phyloP scores from a whole-genome alignment of 1,140 invertebrate species.

The Lucilia cuprina region DNA sequence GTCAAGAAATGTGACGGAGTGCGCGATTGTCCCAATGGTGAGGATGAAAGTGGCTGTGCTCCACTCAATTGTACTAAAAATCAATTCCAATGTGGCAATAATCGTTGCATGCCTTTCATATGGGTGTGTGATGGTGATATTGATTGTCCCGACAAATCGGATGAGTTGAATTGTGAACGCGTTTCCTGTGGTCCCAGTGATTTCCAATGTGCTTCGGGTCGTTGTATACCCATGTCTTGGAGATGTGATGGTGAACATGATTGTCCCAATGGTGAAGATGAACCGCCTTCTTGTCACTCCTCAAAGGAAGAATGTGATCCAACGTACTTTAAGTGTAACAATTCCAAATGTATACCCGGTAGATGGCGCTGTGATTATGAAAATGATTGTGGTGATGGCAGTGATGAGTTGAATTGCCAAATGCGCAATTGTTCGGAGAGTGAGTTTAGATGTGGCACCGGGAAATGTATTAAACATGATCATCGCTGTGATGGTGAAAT shows the following conservation, averaged over 20 bases:
- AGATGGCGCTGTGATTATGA: slow-evolving; percentile 84
- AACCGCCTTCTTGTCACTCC: slow-evolving; percentile 68
- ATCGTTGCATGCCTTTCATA: slow-evolving; percentile 76
- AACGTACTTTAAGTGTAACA: slow-evolving; percentile 74
- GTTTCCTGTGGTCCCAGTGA: slow-evolving; percentile 67
- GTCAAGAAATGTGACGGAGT: slow-evolving; percentile 64
- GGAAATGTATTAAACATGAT: slow-evolving; percentile 72
- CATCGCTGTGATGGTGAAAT: slow-evolving; percentile 74
- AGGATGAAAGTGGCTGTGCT: slow-evolving; percentile 69
- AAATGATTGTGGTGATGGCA: slow-evolving; percentile 78
- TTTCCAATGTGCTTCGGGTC: slow-evolving; percentile 68
- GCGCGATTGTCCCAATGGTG: slow-evolving; percentile 74
- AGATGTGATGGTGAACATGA: slow-evolving; percentile 80
- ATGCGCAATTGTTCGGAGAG: slow-evolving; percentile 75
- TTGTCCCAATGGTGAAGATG: slow-evolving; percentile 76
- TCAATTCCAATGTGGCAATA: slow-evolving; percentile 76
- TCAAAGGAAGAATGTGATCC: slow-evolving; percentile 71
- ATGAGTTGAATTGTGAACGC: slow-evolving; percentile 70
- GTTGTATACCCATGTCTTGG: slow-evolving; percentile 84
- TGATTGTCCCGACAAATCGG: slow-evolving; percentile 76
- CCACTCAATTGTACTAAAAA: slow-evolving; percentile 65
- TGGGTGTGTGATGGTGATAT: slow-evolving; percentile 82
- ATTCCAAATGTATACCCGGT: slow-evolving; percentile 71
- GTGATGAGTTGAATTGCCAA: slow-evolving; percentile 74
- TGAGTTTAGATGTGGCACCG: slow-evolving; percentile 74